Evolutionary conservation across 2,888 invertebrate species (phyloP).

Genomic region (Ditula angustiorana): DNA sequence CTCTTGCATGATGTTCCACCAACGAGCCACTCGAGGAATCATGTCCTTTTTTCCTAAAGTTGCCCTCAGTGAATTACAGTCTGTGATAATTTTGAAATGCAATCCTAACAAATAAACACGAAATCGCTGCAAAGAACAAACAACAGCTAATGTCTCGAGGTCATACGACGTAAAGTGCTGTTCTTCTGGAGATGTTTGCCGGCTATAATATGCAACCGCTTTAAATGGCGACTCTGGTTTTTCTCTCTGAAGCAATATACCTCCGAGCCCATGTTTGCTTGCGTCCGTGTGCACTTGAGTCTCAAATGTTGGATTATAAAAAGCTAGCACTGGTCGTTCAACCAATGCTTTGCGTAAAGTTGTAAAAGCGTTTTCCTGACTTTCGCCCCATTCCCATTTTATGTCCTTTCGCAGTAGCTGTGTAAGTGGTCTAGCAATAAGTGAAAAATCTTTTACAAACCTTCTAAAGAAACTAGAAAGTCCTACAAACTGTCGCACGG

Average conservation of each 20-base stretch:
- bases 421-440: not conserved
- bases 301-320: slow-evolving; percentile 43
- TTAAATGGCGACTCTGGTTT: not conserved
- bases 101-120: not conserved
- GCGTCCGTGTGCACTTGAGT: slow-evolving; percentile 57
- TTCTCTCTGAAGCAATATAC: slow-evolving; percentile 46
- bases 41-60: not conserved
- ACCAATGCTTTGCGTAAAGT: not conserved
- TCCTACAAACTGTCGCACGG: not conserved
- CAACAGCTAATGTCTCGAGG: not conserved
- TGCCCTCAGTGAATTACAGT: not conserved
- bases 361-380: not conserved
- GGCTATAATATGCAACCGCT: slow-evolving; percentile 26
- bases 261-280: slow-evolving; percentile 50
- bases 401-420: not conserved
- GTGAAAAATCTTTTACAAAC: not conserved
- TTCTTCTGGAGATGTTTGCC: slow-evolving; percentile 17
- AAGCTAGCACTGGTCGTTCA: slow-evolving; percentile 45
- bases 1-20: not conserved
- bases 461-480: not conserved
- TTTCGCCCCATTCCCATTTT: not conserved
- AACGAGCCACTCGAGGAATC: not conserved
- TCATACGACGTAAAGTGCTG: not conserved
- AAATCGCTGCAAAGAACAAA: not conserved
- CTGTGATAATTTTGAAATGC: not conserved